Percentiles rank a stretch among this genome's conserved stretches.
These are phyloP conservation scores for Microtus richardsoni DNA, from an alignment of 2,113 vertebrate species.

Conservation along the genomic window DNA sequence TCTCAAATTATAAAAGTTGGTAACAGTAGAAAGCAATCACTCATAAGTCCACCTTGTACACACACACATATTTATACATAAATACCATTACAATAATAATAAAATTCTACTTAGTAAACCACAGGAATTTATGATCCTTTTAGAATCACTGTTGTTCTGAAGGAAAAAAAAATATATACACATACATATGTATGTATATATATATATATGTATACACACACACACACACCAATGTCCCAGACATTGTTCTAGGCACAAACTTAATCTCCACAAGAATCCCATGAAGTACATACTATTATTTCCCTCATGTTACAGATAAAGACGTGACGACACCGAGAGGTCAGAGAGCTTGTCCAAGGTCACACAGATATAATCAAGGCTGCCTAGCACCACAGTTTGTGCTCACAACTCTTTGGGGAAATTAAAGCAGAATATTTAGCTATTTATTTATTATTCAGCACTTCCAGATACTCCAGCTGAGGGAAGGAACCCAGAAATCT, in stretches of 20 bases:
- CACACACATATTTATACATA: neutral
- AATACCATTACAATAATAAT: neutral
- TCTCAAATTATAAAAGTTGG: conserved; percentile 20
- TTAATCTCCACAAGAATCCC: conserved; percentile 25
- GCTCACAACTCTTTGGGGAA: neutral
- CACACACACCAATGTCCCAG: neutral
- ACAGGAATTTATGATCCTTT: conserved; percentile 3
- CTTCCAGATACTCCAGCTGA: conserved; percentile 1
- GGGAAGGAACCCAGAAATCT: neutral
- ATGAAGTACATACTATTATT: conserved; percentile 6
- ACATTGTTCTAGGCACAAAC: conserved; percentile 12
- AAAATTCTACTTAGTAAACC: conserved; percentile 45
- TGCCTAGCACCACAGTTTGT: neutral
- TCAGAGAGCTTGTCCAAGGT: conserved; percentile 14
- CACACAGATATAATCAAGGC: neutral
- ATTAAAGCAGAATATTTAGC: neutral
- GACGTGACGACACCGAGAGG: neutral
- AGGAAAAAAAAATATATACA: neutral
- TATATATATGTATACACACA: too few relatives aligned
- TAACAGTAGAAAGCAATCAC: conserved; percentile 51
- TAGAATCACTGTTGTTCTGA: conserved; percentile 27
- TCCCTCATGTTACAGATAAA: conserved; percentile 3
- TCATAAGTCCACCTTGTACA: conserved; percentile 21
- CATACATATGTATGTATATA: too few relatives aligned
- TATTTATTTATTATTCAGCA: neutral